phyloP scores from a whole-genome alignment of 2,888 invertebrate species.

The Zaprionus bogoriensis region DNA sequence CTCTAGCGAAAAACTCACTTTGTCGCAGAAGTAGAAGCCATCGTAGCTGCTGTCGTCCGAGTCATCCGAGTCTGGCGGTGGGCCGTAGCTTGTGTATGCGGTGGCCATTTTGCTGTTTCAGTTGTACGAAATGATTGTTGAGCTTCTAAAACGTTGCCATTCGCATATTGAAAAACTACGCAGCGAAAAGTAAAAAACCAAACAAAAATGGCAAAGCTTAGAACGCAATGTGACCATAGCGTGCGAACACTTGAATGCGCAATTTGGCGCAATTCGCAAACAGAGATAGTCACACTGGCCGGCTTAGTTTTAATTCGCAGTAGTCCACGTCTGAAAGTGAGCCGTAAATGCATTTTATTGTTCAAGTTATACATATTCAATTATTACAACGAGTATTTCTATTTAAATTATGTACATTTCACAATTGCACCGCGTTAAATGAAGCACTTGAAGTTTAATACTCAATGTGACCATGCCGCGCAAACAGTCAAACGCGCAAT shows the following conservation, averaged over 20 bases:
- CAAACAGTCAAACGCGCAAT: no score
- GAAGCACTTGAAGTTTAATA: no score
- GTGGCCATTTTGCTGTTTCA: conserved; percentile 27
- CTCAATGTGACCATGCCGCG: no score
- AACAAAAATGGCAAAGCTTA: conserved; percentile 39
- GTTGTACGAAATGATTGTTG: conserved; percentile 1
- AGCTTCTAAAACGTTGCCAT: conserved; percentile 9
- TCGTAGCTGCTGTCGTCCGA: conserved; percentile 80
- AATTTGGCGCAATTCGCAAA: background rate
- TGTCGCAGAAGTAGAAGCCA: conserved; percentile 80
- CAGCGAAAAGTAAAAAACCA: conserved; percentile 40
- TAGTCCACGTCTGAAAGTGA: no score
- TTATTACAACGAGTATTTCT: no score
- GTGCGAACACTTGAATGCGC: background rate
- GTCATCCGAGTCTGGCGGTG: conserved; percentile 77
- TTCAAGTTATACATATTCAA: no score
- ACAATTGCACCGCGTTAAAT: no score
- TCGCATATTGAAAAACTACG: conserved; percentile 28
- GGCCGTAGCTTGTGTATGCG: conserved; percentile 52
- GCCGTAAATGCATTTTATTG: no score
- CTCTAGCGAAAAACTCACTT: conserved; percentile 49
- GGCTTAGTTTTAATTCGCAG: conserved; percentile 7
- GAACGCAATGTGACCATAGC: conserved; percentile 24
- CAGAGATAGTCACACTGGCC: conserved; percentile 21
- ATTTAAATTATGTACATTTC: no score